A percentile compares a stretch with the other conserved stretches of the same genome.
Conservation (phyloP, 2,113 vertebrate genomes). For the Laticauda colubrina region DNA sequence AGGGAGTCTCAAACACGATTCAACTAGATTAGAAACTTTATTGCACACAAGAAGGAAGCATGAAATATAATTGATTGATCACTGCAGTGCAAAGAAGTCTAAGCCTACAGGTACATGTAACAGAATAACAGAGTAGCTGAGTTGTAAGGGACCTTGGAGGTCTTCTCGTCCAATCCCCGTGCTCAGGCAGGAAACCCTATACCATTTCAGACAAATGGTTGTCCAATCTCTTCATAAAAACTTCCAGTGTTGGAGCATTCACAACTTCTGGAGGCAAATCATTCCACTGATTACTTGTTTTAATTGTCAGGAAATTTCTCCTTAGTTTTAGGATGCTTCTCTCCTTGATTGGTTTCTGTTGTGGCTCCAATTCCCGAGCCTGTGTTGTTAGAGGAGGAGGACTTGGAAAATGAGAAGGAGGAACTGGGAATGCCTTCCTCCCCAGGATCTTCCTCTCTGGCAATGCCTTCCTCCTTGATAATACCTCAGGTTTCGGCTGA, state of each 20-base stretch:
- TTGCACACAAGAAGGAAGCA: neutral
- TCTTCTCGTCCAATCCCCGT: neutral
- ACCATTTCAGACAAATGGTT: neutral
- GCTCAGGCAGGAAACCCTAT: neutral
- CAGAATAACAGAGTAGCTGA: neutral
- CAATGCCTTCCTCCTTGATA: no score
- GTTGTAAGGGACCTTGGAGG: neutral
- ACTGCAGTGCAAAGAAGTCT: neutral
- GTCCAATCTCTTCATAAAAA: neutral
- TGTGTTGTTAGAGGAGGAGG: no score
- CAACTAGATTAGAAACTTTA: neutral
- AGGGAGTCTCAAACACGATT: neutral
- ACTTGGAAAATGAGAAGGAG: no score
- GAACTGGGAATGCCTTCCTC: no score
- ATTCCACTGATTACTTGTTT: neutral
- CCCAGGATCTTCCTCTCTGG: no score
- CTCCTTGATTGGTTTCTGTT: neutral
- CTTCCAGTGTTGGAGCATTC: neutral
- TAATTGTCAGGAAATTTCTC: neutral
- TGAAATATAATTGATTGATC: neutral
- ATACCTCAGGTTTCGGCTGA: no score
- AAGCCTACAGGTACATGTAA: neutral
- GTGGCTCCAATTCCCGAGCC: no score
- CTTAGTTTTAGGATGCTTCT: neutral
- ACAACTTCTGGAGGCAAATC: neutral